phyloP scores from a whole-genome alignment of 2,113 vertebrate species.

The Pogona vitticeps region DNA sequence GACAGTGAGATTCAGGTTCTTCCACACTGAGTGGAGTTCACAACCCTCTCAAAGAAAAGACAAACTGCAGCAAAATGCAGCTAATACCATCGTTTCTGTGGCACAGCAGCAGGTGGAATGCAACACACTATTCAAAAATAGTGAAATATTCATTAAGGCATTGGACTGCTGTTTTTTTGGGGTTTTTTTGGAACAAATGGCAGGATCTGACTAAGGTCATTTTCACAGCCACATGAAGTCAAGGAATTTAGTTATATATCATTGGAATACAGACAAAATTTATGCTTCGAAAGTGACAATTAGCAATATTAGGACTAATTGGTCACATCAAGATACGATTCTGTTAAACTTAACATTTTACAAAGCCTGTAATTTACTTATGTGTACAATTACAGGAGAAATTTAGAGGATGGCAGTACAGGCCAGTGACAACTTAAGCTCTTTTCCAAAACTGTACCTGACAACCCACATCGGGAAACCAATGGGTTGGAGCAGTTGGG shows the following conservation, averaged over 20 bases:
- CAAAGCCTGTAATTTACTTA: neutral
- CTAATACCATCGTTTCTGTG: neutral
- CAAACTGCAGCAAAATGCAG: neutral
- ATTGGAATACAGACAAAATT: neutral
- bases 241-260: neutral
- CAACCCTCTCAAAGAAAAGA: too few relatives aligned
- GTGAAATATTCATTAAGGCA: neutral
- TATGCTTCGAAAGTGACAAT: conserved; percentile 18
- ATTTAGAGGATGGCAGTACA: neutral
- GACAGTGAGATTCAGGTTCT: too few relatives aligned
- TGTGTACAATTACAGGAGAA: neutral
- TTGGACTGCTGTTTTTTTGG: neutral
- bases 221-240: conserved; percentile 6
- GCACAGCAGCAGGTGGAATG: neutral
- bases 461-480: neutral
- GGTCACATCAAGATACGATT: neutral
- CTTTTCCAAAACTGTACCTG: neutral
- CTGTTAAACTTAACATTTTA: neutral
- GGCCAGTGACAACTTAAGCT: neutral
- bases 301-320: neutral
- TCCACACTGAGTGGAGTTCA: too few relatives aligned
- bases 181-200: neutral
- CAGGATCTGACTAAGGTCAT: conserved; percentile 4
- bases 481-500: too few relatives aligned
- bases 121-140: conserved; percentile 1